Evolutionary conservation across 2,113 vertebrate species (phyloP).

Genomic region (Pseudopodoces humilis): DNA sequence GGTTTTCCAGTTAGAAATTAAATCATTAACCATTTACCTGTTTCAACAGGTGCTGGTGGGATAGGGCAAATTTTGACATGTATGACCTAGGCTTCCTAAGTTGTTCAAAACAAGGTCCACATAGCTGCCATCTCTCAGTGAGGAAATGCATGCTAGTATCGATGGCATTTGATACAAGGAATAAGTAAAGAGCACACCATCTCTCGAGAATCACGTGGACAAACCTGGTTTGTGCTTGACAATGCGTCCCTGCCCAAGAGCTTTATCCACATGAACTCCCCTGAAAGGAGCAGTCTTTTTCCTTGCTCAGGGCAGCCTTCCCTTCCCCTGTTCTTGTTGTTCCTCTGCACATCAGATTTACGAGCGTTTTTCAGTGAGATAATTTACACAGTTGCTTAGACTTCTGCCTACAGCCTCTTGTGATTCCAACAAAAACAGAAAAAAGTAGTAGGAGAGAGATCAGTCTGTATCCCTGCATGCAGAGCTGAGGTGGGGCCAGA

Average conservation of each 20-base stretch:
- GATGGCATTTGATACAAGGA: background rate
- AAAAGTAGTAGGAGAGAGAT: background rate
- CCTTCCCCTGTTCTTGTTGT: background rate
- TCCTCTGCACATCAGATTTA: background rate
- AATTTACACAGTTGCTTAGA: background rate
- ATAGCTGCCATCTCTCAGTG: background rate
- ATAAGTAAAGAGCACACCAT: background rate
- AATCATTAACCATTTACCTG: background rate
- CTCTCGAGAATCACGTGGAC: accelerated
- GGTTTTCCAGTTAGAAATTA: background rate
- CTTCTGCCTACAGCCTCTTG: background rate
- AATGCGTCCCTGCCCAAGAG: background rate
- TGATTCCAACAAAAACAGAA: background rate
- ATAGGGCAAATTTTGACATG: background rate
- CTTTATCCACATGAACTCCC: accelerated
- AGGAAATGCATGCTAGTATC: background rate
- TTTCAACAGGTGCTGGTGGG: background rate
- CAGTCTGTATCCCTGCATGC: background rate
- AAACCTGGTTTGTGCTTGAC: background rate
- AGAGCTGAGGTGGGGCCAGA: background rate
- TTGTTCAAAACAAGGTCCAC: background rate
- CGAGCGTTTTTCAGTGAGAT: accelerated
- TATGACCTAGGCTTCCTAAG: background rate
- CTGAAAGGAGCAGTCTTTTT: background rate
- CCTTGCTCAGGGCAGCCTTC: background rate